Conservation (phyloP, 2,797 vertebrate genomes). For the Chiroxiphia lanceolata region DNA sequence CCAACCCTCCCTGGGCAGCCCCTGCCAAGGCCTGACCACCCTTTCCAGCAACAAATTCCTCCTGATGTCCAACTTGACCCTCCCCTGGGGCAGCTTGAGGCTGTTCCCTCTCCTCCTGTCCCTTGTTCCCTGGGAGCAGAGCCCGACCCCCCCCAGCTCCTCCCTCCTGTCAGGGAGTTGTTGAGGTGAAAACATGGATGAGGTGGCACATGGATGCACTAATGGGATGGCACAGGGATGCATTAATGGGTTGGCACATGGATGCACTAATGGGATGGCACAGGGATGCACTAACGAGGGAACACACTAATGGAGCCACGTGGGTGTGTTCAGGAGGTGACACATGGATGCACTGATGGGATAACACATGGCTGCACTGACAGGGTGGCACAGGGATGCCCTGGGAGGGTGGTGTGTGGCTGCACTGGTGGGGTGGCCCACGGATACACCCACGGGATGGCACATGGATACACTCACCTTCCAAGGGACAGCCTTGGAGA, state of each 20-base stretch:
- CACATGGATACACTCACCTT: rapidly evolving
- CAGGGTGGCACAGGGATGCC: rapidly evolving
- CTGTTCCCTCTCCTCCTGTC: background rate
- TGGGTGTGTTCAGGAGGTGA: rapidly evolving
- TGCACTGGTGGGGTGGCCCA: rapidly evolving
- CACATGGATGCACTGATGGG: rapidly evolving
- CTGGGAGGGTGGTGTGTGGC: too few species aligned
- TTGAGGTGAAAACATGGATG: too few species aligned
- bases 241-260: background rate
- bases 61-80: background rate
- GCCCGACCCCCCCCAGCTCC: background rate
- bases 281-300: too few species aligned
- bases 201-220: rapidly evolving
- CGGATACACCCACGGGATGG: rapidly evolving
- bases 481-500: background rate
- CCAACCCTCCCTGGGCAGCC: background rate
- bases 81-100: background rate
- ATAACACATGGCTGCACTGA: rapidly evolving
- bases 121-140: background rate
- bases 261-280: too few species aligned
- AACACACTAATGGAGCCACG: too few species aligned
- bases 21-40: background rate
- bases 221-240: too few species aligned
- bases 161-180: background rate
- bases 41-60: background rate